These are phyloP conservation scores for Diadophis punctatus DNA, from an alignment of 2,113 vertebrate species.

Conservation along the genomic window DNA sequence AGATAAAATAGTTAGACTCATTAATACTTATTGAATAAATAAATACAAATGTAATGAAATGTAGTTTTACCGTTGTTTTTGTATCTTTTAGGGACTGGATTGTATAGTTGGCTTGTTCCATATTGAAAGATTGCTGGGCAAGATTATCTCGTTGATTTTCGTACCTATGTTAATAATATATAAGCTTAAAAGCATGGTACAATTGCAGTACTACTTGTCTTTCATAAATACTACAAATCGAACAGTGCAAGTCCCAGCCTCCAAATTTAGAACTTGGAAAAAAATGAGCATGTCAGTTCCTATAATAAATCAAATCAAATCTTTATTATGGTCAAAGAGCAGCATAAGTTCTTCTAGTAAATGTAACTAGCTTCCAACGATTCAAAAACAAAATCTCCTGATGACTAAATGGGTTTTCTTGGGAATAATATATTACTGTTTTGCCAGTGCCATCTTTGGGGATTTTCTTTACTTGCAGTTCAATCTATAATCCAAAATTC, in stretches of 20 bases:
- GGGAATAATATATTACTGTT: neutral
- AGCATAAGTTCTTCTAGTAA: neutral
- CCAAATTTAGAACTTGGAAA: neutral
- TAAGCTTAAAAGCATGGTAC: too few species aligned
- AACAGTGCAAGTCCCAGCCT: neutral
- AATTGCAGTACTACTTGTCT: neutral
- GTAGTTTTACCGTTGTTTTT: constrained; percentile 87
- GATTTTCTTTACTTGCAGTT: neutral
- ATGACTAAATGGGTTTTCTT: neutral
- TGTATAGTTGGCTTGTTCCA: constrained; percentile 99
- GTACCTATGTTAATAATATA: constrained; percentile 76
- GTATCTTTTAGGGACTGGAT: constrained; percentile 96
- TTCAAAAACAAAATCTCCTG: neutral
- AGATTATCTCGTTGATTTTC: constrained; percentile 93
- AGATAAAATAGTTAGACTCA: constrained; percentile 14
- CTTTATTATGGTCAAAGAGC: neutral
- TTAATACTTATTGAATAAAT: neutral
- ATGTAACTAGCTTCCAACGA: neutral
- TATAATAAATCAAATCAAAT: neutral
- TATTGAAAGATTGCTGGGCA: constrained; percentile 97
- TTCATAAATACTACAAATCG: neutral
- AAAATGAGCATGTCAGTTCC: too few species aligned
- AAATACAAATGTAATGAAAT: neutral
- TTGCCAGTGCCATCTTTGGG: neutral
- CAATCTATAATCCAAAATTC: neutral